phyloP scores from a whole-genome alignment of 2,888 invertebrate genomes.

The Allophyes oxyacanthae region DNA sequence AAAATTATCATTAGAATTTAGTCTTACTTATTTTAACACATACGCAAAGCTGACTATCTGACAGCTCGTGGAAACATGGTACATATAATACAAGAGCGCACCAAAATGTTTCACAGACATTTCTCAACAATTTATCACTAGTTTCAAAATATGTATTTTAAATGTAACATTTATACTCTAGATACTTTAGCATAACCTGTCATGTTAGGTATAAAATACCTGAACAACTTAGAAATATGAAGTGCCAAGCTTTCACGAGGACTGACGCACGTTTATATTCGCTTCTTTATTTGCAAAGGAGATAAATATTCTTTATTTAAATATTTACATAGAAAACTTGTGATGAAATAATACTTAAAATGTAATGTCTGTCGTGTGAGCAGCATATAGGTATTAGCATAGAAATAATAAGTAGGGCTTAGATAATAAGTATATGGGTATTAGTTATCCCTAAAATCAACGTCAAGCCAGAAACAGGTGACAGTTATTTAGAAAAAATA shows the following conservation, averaged over 20 bases:
- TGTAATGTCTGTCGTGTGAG: too few species aligned
- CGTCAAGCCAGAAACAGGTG: too few species aligned
- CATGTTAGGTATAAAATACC: slow-evolving; percentile 38
- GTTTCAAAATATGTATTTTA: slow-evolving; percentile 43
- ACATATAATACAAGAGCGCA: slow-evolving; percentile 1
- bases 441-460: too few species aligned
- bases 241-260: slow-evolving; percentile 21
- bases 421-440: too few species aligned
- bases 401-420: too few species aligned
- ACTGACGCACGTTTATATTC: slow-evolving; percentile 23
- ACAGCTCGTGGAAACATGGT: background rate
- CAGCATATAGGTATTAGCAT: too few species aligned
- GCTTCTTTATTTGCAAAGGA: slow-evolving; percentile 13
- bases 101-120: slow-evolving; percentile 17
- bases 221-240: slow-evolving; percentile 39
- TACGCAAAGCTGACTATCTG: too few species aligned
- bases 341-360: background rate
- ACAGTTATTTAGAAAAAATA: too few species aligned
- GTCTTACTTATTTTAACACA: too few species aligned
- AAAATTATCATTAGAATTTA: too few species aligned
- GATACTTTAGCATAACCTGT: slow-evolving; percentile 25
- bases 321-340: slow-evolving; percentile 6
- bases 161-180: slow-evolving; percentile 28
- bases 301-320: slow-evolving; percentile 28
- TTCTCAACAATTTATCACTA: slow-evolving; percentile 47